Base-by-base conservation (phyloP, 2,888 invertebrate genomes). In the Noctua fimbriata region DNA sequence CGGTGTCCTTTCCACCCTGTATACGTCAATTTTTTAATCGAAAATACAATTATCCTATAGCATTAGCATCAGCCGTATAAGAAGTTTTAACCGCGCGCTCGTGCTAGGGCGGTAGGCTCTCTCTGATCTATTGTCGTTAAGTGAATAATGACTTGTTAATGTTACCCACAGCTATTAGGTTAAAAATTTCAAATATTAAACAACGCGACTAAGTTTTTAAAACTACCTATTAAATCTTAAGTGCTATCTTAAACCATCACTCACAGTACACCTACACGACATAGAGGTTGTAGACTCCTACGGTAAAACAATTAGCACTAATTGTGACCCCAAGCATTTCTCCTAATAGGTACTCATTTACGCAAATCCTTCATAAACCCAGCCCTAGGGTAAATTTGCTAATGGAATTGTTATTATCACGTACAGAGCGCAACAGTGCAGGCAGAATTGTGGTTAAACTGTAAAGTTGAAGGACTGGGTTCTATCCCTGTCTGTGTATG, bases 261-360 rank as follows among this genome's bases (percentile, higher is more conserved):
- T 36, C 44, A 52, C 49, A 49, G 24, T 21, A 66, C 44, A 44
- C 52, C 52, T 81, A 73, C 41, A 16, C n/a, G 55, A 41, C 28
- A 36, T 16, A 67, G 32, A 60, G 65, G 28, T 55, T 75, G 85
- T 24, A 72, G 52, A 47, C 60, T 55, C 70, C 52, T 73, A 82
- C 72, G 76, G 71, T 86, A 78, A 84, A 86, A 83, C 87, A 69
- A 84, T 84, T 83, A 83, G 60, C 60, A 69, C 83, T 84, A 84
- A 84, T 86, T 84, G 78, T 86, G 49, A 65, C 84, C 84, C 84
- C 83, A 71, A 83, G 84, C 87, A 71, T 83, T 84, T 78, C 78
- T 49, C 67, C 63, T 83, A 44, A 71, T 58, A 82, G 49, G 28
- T 63, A 36, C 55, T 7, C 41, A 41, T 41, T 41, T 41, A 41